These are phyloP conservation scores for Deilephila porcellus DNA, from an alignment of 2,888 invertebrate genomes.

Conservation along the genomic window DNA sequence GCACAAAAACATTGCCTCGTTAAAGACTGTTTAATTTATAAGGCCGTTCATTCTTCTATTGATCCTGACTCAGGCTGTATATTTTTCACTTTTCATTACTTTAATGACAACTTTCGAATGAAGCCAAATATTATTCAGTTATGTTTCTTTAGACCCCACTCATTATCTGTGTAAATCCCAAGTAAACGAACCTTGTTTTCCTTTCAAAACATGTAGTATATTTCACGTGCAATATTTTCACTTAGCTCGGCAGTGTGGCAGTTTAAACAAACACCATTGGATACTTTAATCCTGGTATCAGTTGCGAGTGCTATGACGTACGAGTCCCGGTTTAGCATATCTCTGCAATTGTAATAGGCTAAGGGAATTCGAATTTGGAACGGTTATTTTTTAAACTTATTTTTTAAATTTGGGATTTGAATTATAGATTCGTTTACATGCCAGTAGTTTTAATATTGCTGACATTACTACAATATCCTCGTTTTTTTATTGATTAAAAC, in stretches of 20 bases:
- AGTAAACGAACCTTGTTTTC: neutral
- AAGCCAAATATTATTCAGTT: neutral
- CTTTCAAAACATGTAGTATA: too few relatives aligned
- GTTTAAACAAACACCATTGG: constrained; percentile 16
- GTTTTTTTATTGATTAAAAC: too few relatives aligned
- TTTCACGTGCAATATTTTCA: constrained; percentile 1
- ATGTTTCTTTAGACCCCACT: neutral
- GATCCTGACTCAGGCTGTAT: too few relatives aligned
- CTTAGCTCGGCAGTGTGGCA: neutral
- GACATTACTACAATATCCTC: too few relatives aligned
- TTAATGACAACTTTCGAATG: too few relatives aligned
- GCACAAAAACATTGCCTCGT: too few relatives aligned
- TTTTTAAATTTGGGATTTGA: neutral
- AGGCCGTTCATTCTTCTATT: too few relatives aligned
- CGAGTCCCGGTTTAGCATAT: constrained; percentile 54
- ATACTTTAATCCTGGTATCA: constrained; percentile 14
- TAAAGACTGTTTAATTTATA: too few relatives aligned
- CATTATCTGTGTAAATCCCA: neutral
- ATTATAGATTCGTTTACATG: neutral
- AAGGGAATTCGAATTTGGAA: constrained; percentile 37
- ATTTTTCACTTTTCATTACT: too few relatives aligned
- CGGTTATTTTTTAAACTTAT: constrained; percentile 32
- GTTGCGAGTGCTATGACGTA: constrained; percentile 41
- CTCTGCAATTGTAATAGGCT: constrained; percentile 39
- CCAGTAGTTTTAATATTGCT: neutral